Evolutionary conservation across 1,140 invertebrate species (phyloP).

Genomic region (Bombyx mandarina): DNA sequence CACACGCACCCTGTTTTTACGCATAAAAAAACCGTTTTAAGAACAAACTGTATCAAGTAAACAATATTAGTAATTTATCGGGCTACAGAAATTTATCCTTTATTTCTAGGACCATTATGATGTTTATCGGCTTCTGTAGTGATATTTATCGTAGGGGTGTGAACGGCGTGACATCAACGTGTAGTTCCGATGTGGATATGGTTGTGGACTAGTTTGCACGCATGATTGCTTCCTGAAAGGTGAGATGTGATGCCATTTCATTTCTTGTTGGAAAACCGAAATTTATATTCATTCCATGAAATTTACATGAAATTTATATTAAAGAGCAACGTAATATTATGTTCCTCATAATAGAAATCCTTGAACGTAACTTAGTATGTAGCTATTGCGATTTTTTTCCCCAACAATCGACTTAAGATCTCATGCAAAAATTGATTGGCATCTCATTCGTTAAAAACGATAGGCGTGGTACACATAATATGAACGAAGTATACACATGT

Average conservation of each 20-base stretch:
- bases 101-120: background rate
- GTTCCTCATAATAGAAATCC: no score
- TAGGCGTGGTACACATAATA: no score
- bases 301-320: no score
- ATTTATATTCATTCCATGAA: background rate
- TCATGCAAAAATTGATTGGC: no score
- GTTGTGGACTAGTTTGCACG: conserved; percentile 16
- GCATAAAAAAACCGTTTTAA: conserved; percentile 18
- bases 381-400: no score
- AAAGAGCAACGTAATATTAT: no score
- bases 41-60: conserved; percentile 14
- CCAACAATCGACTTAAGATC: no score
- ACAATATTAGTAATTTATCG: background rate
- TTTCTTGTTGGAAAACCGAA: background rate
- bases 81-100: background rate
- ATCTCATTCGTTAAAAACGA: no score
- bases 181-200: conserved; percentile 30
- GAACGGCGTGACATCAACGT: conserved; percentile 22
- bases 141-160: conserved; percentile 13
- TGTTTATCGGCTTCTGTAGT: background rate
- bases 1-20: conserved; percentile 15
- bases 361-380: no score
- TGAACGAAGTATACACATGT: no score
- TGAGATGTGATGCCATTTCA: conserved; percentile 1
- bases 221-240: conserved; percentile 22